Base-by-base conservation (phyloP, 2,113 vertebrate genomes). In the Beaufortia kweichowensis region DNA sequence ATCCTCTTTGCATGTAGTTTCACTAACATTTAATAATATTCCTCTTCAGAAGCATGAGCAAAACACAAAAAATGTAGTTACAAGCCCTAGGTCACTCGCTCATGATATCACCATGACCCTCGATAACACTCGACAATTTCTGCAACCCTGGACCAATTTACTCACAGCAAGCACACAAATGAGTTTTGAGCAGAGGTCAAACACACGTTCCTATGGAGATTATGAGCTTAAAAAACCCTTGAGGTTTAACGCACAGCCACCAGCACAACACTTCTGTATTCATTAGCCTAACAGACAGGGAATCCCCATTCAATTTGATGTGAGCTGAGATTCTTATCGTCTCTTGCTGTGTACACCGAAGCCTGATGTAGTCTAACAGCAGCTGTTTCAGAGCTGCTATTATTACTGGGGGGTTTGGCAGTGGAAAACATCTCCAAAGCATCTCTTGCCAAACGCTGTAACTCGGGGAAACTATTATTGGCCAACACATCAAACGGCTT, bases 401-500 rank as follows among this genome's bases (percentile, higher is more conserved):
- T 79, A 79, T 75, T 81, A 77, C 56, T 77, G 70, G 59, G 57
- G 41, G 71, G 43, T 46, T 61, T 80, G 81, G 77, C 71, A 76
- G 57, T 21, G 63, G 55, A 60, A 60, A 64, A 48, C 53, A 56
- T 78, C 59, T 76, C 62, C 28, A 17, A 75, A 64, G 76, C 57
- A 75, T 65, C 72, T 78, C 11, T 82, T 84, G 81, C 81, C 81
- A 85, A 83, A 77, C 28, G 3, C 46, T 78, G 73, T 53, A 79
- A 83, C 79, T 83, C 71, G 65, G 69, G 73, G 79, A 72, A 80
- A 80, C 74, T 78, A 75, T 73, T 79, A 82, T 77, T 78, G 76
- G 78, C 81, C 60, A 66, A 80, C 59, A 77, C 83, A 78, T 85
- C 80, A 83, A 79, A 84, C 82, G 76, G 76, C 65, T 73, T 62